Evolutionary conservation across 2,113 vertebrate species (phyloP).

Genomic region (Trachemys scripta): DNA sequence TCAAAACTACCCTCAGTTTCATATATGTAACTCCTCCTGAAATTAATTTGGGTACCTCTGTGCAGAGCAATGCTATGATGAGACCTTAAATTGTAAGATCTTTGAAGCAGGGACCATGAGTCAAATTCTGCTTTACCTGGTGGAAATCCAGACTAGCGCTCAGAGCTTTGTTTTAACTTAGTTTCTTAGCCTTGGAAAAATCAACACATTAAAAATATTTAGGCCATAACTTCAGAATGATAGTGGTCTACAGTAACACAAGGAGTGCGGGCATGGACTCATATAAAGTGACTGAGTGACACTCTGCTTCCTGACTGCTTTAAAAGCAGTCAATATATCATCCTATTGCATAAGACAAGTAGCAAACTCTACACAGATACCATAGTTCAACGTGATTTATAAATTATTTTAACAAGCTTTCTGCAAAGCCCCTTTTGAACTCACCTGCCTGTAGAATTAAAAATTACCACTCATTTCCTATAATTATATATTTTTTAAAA

Average conservation of each 20-base stretch:
- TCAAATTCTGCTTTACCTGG: not conserved
- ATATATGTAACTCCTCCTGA: not conserved
- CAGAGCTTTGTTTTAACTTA: not conserved
- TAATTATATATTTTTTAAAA: not conserved
- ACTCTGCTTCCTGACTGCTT: not conserved
- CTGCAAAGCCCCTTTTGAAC: not conserved
- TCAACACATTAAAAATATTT: not conserved
- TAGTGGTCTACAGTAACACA: accelerated
- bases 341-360: not conserved
- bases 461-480: not conserved
- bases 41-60: not conserved
- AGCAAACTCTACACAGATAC: not conserved
- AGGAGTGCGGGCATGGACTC: accelerated
- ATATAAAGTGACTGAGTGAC: not conserved
- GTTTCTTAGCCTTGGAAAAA: not conserved
- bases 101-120: not conserved
- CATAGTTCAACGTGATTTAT: not conserved
- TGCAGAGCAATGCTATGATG: not conserved
- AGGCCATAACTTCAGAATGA: not conserved
- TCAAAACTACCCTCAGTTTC: not conserved
- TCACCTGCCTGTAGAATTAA: not conserved
- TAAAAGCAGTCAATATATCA: not conserved
- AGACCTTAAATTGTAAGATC: not conserved
- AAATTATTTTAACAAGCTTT: not conserved
- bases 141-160: not conserved